phyloP scores from a whole-genome alignment of 2,797 vertebrate genomes.

The Borostomias antarcticus region DNA sequence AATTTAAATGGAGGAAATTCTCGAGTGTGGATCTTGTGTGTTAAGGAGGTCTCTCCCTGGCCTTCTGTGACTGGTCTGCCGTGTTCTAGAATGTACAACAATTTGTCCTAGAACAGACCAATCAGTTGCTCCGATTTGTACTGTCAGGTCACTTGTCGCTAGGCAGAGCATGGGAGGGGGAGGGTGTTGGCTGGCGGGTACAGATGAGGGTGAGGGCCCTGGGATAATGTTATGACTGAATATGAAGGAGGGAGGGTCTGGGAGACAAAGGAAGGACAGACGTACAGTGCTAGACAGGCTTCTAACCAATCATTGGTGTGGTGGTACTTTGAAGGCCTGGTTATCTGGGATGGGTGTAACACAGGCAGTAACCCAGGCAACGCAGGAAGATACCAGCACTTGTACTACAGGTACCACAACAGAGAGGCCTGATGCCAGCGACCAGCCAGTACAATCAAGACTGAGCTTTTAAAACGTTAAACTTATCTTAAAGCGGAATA shows the following conservation, averaged over 20 bases:
- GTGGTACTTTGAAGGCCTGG: slow-evolving; percentile 62
- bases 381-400: slow-evolving; percentile 55
- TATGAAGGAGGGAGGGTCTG: slow-evolving; percentile 55
- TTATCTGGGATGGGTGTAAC: slow-evolving; percentile 59
- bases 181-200: slow-evolving; percentile 51
- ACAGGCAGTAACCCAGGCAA: no score
- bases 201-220: slow-evolving; percentile 39
- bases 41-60: slow-evolving; percentile 58
- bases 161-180: slow-evolving; percentile 58
- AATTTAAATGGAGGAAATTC: slow-evolving; percentile 62
- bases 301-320: slow-evolving; percentile 50
- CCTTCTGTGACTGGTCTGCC: slow-evolving; percentile 60
- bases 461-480: slow-evolving; percentile 69
- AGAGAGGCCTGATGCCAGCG: slow-evolving; percentile 50
- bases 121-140: slow-evolving; percentile 63
- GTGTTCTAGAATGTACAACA: slow-evolving; percentile 72
- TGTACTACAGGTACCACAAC: no score
- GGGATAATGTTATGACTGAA: slow-evolving; percentile 55
- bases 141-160: slow-evolving; percentile 61
- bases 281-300: slow-evolving; percentile 62
- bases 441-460: slow-evolving; percentile 74
- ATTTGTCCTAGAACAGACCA: slow-evolving; percentile 61
- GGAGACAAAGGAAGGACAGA: slow-evolving; percentile 64
- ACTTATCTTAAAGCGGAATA: slow-evolving; percentile 61
- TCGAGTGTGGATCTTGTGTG: slow-evolving; percentile 62